These are phyloP conservation scores for Heliconius melpomene DNA, from an alignment of 1,140 invertebrate species.

Conservation along the genomic window DNA sequence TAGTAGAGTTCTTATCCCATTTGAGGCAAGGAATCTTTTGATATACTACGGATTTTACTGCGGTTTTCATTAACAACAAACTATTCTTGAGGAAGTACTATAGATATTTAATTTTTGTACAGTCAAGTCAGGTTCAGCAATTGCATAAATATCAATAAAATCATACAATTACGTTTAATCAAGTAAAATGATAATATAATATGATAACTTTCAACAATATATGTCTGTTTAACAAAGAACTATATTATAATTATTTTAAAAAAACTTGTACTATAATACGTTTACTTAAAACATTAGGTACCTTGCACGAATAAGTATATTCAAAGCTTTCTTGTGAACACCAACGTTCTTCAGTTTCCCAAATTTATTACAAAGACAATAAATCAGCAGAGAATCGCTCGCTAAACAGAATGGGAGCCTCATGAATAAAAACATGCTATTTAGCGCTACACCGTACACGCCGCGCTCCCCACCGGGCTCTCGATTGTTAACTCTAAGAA, in stretches of 20 bases:
- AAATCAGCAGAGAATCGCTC: conserved; percentile 75
- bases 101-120: too few species aligned
- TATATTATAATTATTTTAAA: neutral
- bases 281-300: neutral
- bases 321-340: conserved; percentile 37
- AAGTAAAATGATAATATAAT: too few species aligned
- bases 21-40: too few species aligned
- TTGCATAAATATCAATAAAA: too few species aligned
- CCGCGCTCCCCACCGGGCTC: conserved; percentile 50
- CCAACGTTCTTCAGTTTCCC: conserved; percentile 54
- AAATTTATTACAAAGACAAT: conserved; percentile 76
- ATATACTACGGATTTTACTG: too few species aligned
- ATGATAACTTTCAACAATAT: too few species aligned
- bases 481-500: conserved; percentile 55
- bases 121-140: too few species aligned
- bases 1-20: neutral
- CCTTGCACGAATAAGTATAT: conserved; percentile 10
- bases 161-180: too few species aligned
- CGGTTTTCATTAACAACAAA: too few species aligned
- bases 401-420: conserved; percentile 75
- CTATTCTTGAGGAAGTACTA: too few species aligned
- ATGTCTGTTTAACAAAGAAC: too few species aligned
- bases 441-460: conserved; percentile 66
- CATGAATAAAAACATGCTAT: conserved; percentile 81
- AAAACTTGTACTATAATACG: neutral